A percentile compares a stretch with the other conserved stretches of the same genome.
Conservation (phyloP, 2,888 invertebrate genomes). For the Synergus umbraculus region DNA sequence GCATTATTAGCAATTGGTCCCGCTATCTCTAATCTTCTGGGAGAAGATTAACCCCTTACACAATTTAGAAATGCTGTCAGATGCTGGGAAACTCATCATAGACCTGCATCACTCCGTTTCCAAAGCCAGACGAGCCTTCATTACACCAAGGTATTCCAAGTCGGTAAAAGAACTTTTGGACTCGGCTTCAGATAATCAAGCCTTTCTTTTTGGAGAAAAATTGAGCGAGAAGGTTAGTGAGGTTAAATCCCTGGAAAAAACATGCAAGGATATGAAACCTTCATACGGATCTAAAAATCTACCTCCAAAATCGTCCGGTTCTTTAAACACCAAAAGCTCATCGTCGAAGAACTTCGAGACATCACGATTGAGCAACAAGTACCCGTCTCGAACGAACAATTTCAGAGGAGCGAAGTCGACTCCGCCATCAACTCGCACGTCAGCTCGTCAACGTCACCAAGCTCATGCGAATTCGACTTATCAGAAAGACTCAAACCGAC, state of each 20-base stretch:
- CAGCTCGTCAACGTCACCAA: too few species aligned
- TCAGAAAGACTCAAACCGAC: neutral
- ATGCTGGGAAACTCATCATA: neutral
- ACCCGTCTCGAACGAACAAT: constrained; percentile 1
- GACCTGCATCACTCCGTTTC: neutral
- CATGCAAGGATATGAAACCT: neutral
- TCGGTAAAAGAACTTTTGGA: neutral
- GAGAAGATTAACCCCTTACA: neutral
- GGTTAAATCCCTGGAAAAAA: neutral
- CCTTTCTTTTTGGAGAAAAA: neutral
- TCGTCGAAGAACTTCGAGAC: neutral
- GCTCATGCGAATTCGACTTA: neutral
- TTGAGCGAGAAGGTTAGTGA: neutral
- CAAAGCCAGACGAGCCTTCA: neutral
- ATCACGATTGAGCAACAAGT: neutral
- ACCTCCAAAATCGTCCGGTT: neutral
- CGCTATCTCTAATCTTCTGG: neutral
- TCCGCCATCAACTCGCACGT: neutral
- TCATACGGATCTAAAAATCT: neutral
- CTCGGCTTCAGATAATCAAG: neutral
- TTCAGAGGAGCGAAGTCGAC: neutral
- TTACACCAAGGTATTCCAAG: neutral
- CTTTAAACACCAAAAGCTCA: constrained; percentile 10
- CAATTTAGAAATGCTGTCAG: neutral
- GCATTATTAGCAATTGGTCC: neutral